Percentiles rank a stretch among this genome's conserved stretches.
phyloP scores from a whole-genome alignment of 1,140 invertebrate genomes.

The Solen grandis region DNA sequence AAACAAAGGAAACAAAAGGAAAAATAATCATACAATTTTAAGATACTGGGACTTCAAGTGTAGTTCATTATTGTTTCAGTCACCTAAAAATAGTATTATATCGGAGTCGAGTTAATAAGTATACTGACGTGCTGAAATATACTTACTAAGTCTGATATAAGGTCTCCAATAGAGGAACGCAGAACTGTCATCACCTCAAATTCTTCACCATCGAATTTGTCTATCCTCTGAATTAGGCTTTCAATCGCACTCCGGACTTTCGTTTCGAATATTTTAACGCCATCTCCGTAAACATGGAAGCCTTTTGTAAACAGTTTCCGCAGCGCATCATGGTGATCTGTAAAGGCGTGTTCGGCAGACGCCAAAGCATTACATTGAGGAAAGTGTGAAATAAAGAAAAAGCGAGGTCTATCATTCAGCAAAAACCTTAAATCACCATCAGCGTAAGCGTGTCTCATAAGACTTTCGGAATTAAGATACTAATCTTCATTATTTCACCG shows the following conservation, averaged over 20 bases:
- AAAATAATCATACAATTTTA: no score
- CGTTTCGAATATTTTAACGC: not conserved
- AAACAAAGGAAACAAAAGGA: no score
- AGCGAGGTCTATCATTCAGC: not conserved
- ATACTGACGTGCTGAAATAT: no score
- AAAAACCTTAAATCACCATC: not conserved
- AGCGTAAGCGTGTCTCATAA: not conserved
- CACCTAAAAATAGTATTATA: no score
- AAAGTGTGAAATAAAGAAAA: not conserved
- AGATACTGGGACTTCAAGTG: no score
- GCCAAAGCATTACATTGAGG: not conserved
- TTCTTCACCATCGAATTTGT: not conserved
- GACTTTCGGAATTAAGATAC: not conserved
- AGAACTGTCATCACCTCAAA: not conserved
- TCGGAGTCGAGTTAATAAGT: no score
- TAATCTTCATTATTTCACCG: not conserved
- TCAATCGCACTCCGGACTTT: not conserved
- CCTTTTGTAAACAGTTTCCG: not conserved
- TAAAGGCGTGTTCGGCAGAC: not conserved
- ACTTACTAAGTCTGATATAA: not conserved
- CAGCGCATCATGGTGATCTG: not conserved
- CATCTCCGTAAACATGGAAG: not conserved
- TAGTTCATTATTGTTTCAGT: no score
- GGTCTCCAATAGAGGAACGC: not conserved
- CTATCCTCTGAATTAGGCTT: not conserved